Percentiles rank a stretch among this genome's conserved stretches.
Evolutionary conservation across 1,140 invertebrate species (phyloP).

Genomic region (Bombus soroeensis): DNA sequence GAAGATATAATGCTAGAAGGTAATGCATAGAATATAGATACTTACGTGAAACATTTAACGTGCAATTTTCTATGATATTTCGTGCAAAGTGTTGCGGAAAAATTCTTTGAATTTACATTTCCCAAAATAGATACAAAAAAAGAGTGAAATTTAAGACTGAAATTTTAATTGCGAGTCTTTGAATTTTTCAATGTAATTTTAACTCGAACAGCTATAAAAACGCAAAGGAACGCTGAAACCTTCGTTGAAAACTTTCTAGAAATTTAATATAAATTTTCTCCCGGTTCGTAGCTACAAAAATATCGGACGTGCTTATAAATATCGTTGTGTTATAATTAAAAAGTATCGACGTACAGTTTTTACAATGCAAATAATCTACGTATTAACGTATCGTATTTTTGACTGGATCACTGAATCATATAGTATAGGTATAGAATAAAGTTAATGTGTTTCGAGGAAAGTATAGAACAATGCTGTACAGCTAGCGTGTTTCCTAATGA

Average conservation of each 20-base stretch:
- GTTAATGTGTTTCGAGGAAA: constrained; percentile 34
- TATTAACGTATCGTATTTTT: neutral
- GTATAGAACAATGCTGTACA: constrained; percentile 38
- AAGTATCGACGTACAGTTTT: neutral
- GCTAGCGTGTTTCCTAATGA: constrained; percentile 69
- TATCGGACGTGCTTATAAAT: neutral
- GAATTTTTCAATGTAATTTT: constrained; percentile 1
- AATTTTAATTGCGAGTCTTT: too few species aligned
- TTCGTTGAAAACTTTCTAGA: neutral
- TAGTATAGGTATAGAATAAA: neutral
- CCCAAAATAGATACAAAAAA: too few species aligned
- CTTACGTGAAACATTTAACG: neutral
- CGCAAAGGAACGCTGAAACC: neutral
- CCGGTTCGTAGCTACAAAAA: neutral
- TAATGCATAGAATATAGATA: neutral
- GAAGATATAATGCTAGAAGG: too few species aligned
- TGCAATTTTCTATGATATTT: neutral
- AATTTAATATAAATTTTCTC: constrained; percentile 1
- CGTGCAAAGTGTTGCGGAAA: neutral
- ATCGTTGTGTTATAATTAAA: neutral
- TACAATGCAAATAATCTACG: neutral
- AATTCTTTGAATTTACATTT: neutral
- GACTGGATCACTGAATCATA: neutral
- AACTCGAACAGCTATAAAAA: neutral
- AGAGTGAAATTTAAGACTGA: too few species aligned